Base-by-base conservation (phyloP, 2,888 invertebrate species). In the Pseudococcus jackbeardsleyi region DNA sequence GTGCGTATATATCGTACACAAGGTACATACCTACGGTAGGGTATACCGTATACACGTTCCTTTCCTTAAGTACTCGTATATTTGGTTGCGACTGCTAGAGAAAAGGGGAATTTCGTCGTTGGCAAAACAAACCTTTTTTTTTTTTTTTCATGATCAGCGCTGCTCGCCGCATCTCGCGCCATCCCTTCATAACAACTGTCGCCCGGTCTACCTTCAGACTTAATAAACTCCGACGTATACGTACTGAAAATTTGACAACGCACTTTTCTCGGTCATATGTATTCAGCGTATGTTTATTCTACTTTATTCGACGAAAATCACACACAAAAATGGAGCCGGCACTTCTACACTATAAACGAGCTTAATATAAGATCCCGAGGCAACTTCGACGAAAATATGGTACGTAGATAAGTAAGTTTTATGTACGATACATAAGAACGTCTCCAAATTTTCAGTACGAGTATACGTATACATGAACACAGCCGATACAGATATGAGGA, bases 251-350 rank as follows among this genome's bases (percentile, higher is more conserved):
- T 77, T 77, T 39, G 77, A 77, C 77, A 42, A 39, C 33, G 77
- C 39, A 39, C 39, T 77, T 77, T 77, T 42, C 26, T 33, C 77
- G 77, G 39, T 42, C 77, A 26, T 77, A 77, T 77, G 77, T 77
- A 77, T 77, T 77, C 77, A 42, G 39, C 33, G 77, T 39, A 77
- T 77, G 77, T 77, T 77, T 77, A 42, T 42, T 33, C 68, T 11
- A 26, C 26, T 68, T 22, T 68, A 68, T 68, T 68, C 68, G 68
- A 68, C 68, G 68, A 68, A 68, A 68, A 68, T 54, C 54, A 54
- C 54, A 54, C n/a, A 54, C 54, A n/a, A 54, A 54, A 54, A n/a
- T 54, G 54, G 54, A 54, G 54, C 54, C 54, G 54, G 6, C 7
- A 1, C n/a, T 54, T 54, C 54, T 12, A 50, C 12, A 12, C 9